Conservation (phyloP, 1,140 invertebrate species). For the Zaprionus tsacasi region DNA sequence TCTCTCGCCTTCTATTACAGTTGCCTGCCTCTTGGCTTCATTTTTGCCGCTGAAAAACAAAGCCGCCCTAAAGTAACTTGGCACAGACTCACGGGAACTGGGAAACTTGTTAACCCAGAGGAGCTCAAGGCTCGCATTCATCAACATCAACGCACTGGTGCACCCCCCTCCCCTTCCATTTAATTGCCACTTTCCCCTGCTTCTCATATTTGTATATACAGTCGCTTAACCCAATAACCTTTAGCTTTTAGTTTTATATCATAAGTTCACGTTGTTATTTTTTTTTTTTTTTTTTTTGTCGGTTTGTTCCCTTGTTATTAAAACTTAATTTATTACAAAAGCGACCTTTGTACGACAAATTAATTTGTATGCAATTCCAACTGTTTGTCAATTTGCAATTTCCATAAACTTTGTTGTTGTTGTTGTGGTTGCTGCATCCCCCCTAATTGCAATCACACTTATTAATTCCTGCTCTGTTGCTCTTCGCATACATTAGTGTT, state of each 20-base stretch:
- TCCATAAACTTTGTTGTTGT: slow-evolving; percentile 63
- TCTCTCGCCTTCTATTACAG: slow-evolving; percentile 33
- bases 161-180: neutral
- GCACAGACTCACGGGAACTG: neutral
- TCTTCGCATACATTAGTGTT: slow-evolving; percentile 3
- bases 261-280: neutral
- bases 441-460: slow-evolving; percentile 11
- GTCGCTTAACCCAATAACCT: slow-evolving; percentile 13
- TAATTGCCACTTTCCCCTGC: slow-evolving; percentile 11
- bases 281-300: slow-evolving; percentile 13
- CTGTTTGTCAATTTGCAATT: slow-evolving; percentile 58
- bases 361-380: slow-evolving; percentile 71
- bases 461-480: slow-evolving; percentile 10
- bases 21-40: slow-evolving; percentile 62
- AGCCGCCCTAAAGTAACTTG: slow-evolving; percentile 55
- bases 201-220: slow-evolving; percentile 34
- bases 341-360: slow-evolving; percentile 46
- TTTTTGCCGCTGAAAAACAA: slow-evolving; percentile 77
- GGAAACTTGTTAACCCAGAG: neutral
- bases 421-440: neutral
- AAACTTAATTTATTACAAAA: slow-evolving; percentile 78
- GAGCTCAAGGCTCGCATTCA: slow-evolving; percentile 31
- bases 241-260: slow-evolving; percentile 15
- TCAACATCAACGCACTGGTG: neutral
- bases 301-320: slow-evolving; percentile 42